Evolutionary conservation across 2,888 invertebrate genomes (phyloP), one percentile per base, ranked within the genome.

Genomic region (Zeuzera pyrina): DNA sequence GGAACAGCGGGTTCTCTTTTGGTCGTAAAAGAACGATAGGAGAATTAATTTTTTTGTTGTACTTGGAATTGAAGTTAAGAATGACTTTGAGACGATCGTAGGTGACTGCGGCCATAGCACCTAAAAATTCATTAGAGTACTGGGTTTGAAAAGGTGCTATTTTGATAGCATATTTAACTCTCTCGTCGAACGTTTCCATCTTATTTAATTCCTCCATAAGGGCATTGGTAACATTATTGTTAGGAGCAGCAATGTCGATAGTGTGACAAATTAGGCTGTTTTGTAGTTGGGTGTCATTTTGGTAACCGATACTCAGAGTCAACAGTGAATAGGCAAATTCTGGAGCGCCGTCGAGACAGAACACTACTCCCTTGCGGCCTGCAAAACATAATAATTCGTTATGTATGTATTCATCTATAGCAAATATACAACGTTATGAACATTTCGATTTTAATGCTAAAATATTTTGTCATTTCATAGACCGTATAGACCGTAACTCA

Each of bases 271-370:
- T 56, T 1, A 90, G 52, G 38, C 74, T 85, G 49, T 86, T 85
- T 49, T 91, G 87, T 1, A 88, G 64, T 34, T 85, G 76, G 0
- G 56, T 42, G 19, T 87, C 85, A 29, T 71, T 74, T 33, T 69
- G 70, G 14, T 66, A 61, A 19, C 59, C 59, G 7, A 86, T 52
- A 2, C 86, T 76, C 56, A 85, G 72, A 1, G 78, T 73, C 2
- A 86, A 52, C 1, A 88, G 48, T 0, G 81, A 73, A 53, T 88
- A 87, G 11, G 93, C 71, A 53, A 89, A 88, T 19, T 88, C 86
- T 0, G 93, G 94, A 0, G 92, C 86, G 8, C 96, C 95, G 60
- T 97, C 97, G 29, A 98, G 83, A 8, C 94, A 85, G 49, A 91
- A 78, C 1, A 93, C 49, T 24, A 85, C 79, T 2, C 92, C 92